These are phyloP conservation scores for Fulica atra DNA, from an alignment of 2,113 vertebrate species.

Conservation along the genomic window DNA sequence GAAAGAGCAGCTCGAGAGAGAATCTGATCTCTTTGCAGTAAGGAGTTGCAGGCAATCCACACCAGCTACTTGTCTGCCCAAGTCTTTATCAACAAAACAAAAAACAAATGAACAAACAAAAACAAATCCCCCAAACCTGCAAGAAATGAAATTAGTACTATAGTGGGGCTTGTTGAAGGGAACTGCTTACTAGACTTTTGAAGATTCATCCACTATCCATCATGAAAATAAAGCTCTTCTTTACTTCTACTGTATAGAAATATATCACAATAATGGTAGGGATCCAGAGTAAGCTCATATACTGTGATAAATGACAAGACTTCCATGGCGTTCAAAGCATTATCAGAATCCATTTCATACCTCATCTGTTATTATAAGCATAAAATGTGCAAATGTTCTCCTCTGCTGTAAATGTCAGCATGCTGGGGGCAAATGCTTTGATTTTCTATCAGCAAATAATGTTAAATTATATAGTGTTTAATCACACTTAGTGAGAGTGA, in stretches of 20 bases:
- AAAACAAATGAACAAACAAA: too few relatives aligned
- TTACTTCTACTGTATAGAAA: neutral
- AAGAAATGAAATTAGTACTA: neutral
- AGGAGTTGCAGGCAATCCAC: neutral
- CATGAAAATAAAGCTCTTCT: neutral
- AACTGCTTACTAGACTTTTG: neutral
- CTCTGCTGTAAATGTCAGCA: conserved; percentile 49
- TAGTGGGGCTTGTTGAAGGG: neutral
- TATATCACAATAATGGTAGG: neutral
- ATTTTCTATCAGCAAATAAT: conserved; percentile 64
- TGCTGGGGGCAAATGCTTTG: conserved; percentile 55
- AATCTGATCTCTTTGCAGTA: neutral
- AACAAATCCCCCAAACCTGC: neutral
- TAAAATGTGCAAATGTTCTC: conserved; percentile 44
- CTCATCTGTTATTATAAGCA: conserved; percentile 68
- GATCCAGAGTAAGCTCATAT: neutral
- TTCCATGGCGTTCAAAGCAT: conserved; percentile 46
- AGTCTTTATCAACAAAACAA: neutral
- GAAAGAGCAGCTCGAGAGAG: neutral
- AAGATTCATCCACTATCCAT: neutral
- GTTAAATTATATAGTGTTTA: conserved; percentile 51
- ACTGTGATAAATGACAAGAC: conserved; percentile 62
- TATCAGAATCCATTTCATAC: conserved; percentile 68
- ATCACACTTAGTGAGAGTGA: conserved; percentile 54
- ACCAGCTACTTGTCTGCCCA: neutral